Base-by-base conservation (phyloP, 2,888 invertebrate species). In the Sarcophaga caerulescens region DNA sequence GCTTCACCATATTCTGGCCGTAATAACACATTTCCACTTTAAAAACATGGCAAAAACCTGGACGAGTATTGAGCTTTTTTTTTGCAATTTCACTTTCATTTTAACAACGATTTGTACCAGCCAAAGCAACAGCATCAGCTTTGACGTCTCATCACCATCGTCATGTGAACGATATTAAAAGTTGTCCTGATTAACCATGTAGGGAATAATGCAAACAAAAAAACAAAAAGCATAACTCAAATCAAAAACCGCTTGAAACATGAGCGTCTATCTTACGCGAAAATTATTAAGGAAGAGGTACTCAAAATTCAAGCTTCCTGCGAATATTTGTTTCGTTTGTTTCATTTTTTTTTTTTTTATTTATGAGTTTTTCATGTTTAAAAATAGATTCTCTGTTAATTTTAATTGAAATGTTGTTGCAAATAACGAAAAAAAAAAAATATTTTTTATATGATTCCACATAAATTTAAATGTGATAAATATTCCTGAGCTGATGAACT, bases 51-150 rank as follows among this genome's bases (percentile, higher is more conserved):
- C 47, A 66, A 73, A 19, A 44, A 65, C 44, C 12, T 45, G 57
- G 73, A 57, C 68, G 57, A 23, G 60, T 66, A 47, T 78, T 65
- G 44, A 75, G 44, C 57, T 60, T 35, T 84, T 60, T 35, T 84
- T 78, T 75, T 60, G 17, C 45, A 84, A 78, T 86, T 84, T 86
- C 86, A 86, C 86, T 86, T 84, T 86, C 86, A 81, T 86, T 86
- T 78, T 70, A 78, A 77, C 74, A 81, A 65, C 65, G 73, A 52
- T 81, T 74, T 74, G 62, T 65, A 62, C 70, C 77, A 78, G 71
- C 47, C 60, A 62, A 68, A 69, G 45, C 57, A 63, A 21, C 60
- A 76, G 65, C 75, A 75, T 70, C 59, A 75, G 63, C 63, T n/a
- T 35, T 35, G 44, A n/a, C 57, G n/a, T 57, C 57, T 65, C 12